Base-by-base conservation (phyloP, 2,888 invertebrate species). In the Gortyna flavago region DNA sequence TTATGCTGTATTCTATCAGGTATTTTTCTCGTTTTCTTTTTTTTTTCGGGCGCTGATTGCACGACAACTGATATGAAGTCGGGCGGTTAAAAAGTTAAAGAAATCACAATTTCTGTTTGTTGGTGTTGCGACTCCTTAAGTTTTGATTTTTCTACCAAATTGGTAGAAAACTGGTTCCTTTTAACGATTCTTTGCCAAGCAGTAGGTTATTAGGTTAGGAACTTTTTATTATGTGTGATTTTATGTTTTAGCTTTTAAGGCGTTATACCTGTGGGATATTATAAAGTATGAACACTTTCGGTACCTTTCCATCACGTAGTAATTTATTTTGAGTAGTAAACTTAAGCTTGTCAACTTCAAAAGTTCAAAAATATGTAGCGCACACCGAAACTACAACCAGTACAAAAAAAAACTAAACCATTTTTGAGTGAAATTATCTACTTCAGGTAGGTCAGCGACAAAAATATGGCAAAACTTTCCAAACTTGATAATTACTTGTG, bases 261-360 rank as follows among this genome's bases (percentile, higher is more conserved):
- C 1, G 6, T n/a, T 51, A 35, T 57, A 68, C 59, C 51, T 61
- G 25, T 79, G 72, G 61, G 69, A 80, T 84, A 79, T 70, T 67
- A 70, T n/a, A 16, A 41, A 70, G 25, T 61, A 74, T 65, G 21
- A 65, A 44, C 41, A 59, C 61, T 57, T 66, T 71, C 38, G 25
- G 59, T 78, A 74, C 70, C 74, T 82, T 77, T 79, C 35, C 54
- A 77, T 70, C 72, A 65, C 35, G 25, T 87, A 81, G 76, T 86
- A 81, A 86, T 79, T 86, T 86, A 87, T 86, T 86, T 81, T 64
- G 57, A 75, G 71, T 86, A 85, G 73, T 77, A 35, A 75, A 75
- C 78, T 80, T 75, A 74, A 75, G 69, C 76, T 83, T 73, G 29
- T 65, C 67, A 73, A 61, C 66, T 81, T 75, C 51, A 66, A 59